These are phyloP conservation scores for Chaunax sp. DNA, from an alignment of 2,797 vertebrate species.

Conservation along the genomic window DNA sequence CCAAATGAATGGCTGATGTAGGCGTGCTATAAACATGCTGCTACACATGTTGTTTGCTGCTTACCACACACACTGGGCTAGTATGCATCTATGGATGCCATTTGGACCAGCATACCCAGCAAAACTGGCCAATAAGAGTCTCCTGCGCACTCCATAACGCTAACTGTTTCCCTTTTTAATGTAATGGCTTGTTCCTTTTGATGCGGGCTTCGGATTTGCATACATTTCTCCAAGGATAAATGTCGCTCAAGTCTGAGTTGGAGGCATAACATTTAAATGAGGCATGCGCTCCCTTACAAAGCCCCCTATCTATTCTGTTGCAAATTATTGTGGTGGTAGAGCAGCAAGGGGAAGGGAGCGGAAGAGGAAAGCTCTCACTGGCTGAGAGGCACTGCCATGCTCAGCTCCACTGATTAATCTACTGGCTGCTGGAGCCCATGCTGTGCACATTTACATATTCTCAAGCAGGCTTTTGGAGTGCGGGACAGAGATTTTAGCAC, in stretches of 20 bases:
- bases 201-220: slow-evolving; percentile 83
- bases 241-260: slow-evolving; percentile 78
- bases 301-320: slow-evolving; percentile 79
- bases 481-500: slow-evolving; percentile 70
- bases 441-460: slow-evolving; percentile 84
- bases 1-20: slow-evolving; percentile 60
- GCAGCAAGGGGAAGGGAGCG: slow-evolving; percentile 48
- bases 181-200: slow-evolving; percentile 84
- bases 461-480: slow-evolving; percentile 74
- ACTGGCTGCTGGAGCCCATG: slow-evolving; percentile 75
- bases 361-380: slow-evolving; percentile 62
- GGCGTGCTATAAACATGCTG: slow-evolving; percentile 45
- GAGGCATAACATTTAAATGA: slow-evolving; percentile 87
- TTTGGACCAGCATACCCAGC: slow-evolving; percentile 55
- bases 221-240: slow-evolving; percentile 84
- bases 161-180: slow-evolving; percentile 78
- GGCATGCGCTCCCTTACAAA: slow-evolving; percentile 76
- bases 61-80: slow-evolving; percentile 41
- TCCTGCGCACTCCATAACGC: slow-evolving; percentile 50
- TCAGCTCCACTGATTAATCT: slow-evolving; percentile 82
- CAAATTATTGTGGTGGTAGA: slow-evolving; percentile 74
- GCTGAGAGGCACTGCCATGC: slow-evolving; percentile 69
- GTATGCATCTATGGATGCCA: slow-evolving; percentile 39
- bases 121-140: slow-evolving; percentile 61
- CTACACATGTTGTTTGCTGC: slow-evolving; percentile 41